Percentiles rank a stretch among this genome's conserved stretches.
These are phyloP conservation scores for Electrophaes corylata DNA, from an alignment of 2,888 invertebrate species.

Conservation along the genomic window DNA sequence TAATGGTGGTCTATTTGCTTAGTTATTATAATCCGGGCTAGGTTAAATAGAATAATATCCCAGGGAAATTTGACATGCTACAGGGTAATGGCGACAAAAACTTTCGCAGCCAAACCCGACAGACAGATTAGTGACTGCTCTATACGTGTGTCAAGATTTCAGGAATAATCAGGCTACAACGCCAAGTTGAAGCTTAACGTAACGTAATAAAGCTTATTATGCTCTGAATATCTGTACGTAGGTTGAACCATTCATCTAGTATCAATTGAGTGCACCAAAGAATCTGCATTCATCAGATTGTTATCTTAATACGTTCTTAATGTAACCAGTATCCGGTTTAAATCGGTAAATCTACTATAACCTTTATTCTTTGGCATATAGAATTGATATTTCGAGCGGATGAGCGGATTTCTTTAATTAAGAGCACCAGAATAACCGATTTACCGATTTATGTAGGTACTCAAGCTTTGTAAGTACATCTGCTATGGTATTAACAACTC, in stretches of 20 bases:
- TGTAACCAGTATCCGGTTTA: slow-evolving; percentile 52
- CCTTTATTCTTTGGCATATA: slow-evolving; percentile 29
- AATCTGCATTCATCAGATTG: slow-evolving; percentile 75
- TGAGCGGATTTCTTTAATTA: slow-evolving; percentile 46
- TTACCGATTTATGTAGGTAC: slow-evolving; percentile 18
- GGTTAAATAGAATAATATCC: no score
- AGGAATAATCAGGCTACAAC: not conserved
- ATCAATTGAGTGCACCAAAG: slow-evolving; percentile 60
- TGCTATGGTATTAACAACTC: slow-evolving; percentile 14
- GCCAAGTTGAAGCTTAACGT: not conserved
- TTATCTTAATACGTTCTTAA: slow-evolving; percentile 72
- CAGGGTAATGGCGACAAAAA: no score
- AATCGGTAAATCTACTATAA: slow-evolving; percentile 40
- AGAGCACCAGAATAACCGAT: slow-evolving; percentile 37
- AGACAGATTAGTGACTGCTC: not conserved
- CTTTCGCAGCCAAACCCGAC: no score
- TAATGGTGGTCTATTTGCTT: no score
- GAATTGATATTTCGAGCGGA: slow-evolving; percentile 41
- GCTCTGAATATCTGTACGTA: not conserved
- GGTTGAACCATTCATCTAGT: slow-evolving; percentile 19
- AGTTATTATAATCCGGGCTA: no score
- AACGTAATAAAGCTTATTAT: not conserved
- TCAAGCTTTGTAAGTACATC: slow-evolving; percentile 11
- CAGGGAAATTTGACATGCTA: no score
- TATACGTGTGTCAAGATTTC: not conserved